Evolutionary conservation across 2,797 vertebrate species (phyloP), one percentile per base, ranked within the genome.

Genomic region (Spinus olivaceus): DNA sequence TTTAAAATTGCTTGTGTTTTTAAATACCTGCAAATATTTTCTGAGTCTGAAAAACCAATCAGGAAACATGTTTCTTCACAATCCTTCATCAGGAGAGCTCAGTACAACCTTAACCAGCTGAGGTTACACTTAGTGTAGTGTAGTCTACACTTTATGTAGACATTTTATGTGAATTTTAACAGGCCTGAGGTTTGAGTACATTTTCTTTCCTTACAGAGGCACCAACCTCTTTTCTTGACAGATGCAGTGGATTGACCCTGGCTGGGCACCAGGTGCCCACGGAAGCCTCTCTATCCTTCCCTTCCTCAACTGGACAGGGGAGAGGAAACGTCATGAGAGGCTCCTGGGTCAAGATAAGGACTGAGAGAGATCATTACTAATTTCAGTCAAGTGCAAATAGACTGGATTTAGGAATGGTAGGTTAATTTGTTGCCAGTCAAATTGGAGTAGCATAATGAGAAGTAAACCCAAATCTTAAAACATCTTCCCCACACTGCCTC

Each of bases 371-470:
- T 63, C 42, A 33, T 74, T 44, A 21, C 41, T 12, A 37, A n/a
- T n/a, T 49, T 35, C 6, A 49, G 42, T 37, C 35, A 56, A 25
- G 9, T 37, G 28, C 23, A 37, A 42, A 37, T 59, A 37, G 35
- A 49, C 32, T 46, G 0, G 0, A 4, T 4, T 56, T 63, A n/a
- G 44, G 37, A 49, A 77, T 64, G 39, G 18, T 70, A 30, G 9
- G 46, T 70, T 46, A 46, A 70, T 82, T 70, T 70, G 25, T 76
- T 70, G 21, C 14, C 37, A 44, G 33, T 82, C 14, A 70, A 77
- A 70, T 33, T 1, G 0, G 24, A 64, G 39, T 22, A 41, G 33
- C 57, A 66, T 50, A 57, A 74, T 53, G 24, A 80, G 20, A 33
- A 51, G 39, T 51, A 46, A 70, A 77, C 21, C 7, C 21, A 44